Percentiles rank a stretch among this genome's conserved stretches.
Evolutionary conservation across 2,888 invertebrate species (phyloP).

Genomic region (Blera fallax): DNA sequence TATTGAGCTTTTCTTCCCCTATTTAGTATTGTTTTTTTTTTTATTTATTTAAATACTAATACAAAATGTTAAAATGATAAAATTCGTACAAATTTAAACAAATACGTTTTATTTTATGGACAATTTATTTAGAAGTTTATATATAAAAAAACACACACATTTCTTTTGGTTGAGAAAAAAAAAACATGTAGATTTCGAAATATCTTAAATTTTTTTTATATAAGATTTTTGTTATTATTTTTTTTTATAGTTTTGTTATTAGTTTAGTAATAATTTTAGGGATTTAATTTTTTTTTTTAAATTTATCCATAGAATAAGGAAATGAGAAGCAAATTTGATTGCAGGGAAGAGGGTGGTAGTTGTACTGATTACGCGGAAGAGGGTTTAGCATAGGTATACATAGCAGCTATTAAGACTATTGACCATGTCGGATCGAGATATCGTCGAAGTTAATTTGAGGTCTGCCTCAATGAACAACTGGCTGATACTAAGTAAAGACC

Average conservation of each 20-base stretch:
- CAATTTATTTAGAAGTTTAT: background rate
- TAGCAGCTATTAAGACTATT: too few relatives aligned
- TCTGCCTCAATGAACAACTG: too few relatives aligned
- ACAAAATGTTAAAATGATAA: constrained; percentile 28
- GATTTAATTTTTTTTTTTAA: background rate
- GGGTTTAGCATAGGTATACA: too few relatives aligned
- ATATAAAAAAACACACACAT: background rate
- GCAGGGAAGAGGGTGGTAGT: background rate
- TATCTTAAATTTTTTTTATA: background rate
- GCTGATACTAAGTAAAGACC: too few relatives aligned
- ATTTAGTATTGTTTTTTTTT: constrained; percentile 57
- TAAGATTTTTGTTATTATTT: background rate
- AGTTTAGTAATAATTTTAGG: background rate
- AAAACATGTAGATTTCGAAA: constrained; percentile 27
- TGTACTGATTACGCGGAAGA: background rate
- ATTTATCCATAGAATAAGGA: background rate
- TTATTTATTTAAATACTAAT: constrained; percentile 48
- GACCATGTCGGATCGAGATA: too few relatives aligned
- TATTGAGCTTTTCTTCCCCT: constrained; percentile 74
- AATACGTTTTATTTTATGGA: background rate
- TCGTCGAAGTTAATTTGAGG: too few relatives aligned
- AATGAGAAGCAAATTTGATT: background rate
- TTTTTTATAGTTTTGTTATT: background rate
- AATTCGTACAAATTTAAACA: background rate
- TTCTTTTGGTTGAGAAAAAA: background rate